A percentile compares a stretch with the other conserved stretches of the same genome.
Evolutionary conservation across 64 coral and sea anemone genomes (phyloP).

Genomic region (Montipora cactus): DNA sequence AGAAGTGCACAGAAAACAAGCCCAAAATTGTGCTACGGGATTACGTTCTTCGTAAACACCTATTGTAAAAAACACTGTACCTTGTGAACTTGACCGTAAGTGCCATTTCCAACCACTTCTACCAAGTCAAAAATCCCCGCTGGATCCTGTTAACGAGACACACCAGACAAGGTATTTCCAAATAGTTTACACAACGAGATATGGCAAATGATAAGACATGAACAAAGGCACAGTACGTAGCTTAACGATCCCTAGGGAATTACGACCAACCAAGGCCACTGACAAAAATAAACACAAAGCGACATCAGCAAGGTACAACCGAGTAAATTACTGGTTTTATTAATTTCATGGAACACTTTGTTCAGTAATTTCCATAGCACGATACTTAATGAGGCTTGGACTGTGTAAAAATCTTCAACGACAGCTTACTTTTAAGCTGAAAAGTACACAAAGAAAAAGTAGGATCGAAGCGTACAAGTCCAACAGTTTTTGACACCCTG

Average conservation of each 20-base stretch:
- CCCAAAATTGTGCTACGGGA: background rate
- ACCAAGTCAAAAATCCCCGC: constrained; percentile 98
- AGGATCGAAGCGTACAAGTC: background rate
- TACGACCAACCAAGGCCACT: no score
- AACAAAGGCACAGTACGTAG: no score
- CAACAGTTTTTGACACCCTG: background rate
- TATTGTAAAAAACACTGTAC: constrained; percentile 27
- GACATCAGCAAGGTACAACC: background rate
- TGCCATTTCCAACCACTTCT: constrained; percentile 99
- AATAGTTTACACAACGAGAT: constrained; percentile 5
- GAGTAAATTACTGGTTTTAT: background rate
- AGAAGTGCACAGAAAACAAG: background rate
- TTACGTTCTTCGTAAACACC: background rate
- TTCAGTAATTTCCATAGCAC: background rate
- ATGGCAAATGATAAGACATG: no score
- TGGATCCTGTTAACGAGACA: constrained; percentile 77
- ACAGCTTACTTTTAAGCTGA: background rate
- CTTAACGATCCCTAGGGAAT: no score
- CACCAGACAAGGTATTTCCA: background rate
- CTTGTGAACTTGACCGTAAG: constrained; percentile 99
- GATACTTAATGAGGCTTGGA: background rate
- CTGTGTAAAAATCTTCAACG: background rate
- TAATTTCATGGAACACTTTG: background rate
- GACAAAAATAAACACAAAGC: background rate
- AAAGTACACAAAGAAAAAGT: background rate